Evolutionary conservation across 2,888 invertebrate genomes (phyloP), one percentile per base, ranked within the genome.

Genomic region (Malthinus seriepunctatus): DNA sequence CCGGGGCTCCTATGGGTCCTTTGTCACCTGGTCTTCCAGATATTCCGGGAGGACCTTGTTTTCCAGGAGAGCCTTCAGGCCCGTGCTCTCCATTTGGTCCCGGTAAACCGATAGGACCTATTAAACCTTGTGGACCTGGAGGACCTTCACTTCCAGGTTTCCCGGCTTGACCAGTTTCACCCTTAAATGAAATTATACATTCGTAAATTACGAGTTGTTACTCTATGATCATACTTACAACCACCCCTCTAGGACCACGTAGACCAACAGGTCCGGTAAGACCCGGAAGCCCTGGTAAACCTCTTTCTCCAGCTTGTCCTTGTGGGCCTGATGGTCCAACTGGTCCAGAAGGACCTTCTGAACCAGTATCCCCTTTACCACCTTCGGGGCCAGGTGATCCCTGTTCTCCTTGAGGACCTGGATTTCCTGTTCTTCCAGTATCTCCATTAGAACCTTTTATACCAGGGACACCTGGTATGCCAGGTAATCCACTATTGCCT

Each of bases 11-110:
- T 10, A 82, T 76, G 0, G 89, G 89, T 49, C 90, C 91, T 71
- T 90, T 91, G 71, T 91, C 91, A 14, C 91, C 92, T 12, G 86
- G 83, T 63, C 90, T 79, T 33, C 91, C 91, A 2, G 86, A 73
- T 62, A 90, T 83, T 44, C 91, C 91, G 0, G 88, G 84, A 34
- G 85, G 84, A 2, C 91, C 91, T 51, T 83, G 79, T 73, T 90
- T 90, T 5, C 91, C 90, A 0, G 86, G 77, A 1, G 86, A 72
- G 35, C 83, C 87, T 73, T 85, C 84, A 1, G 83, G 80, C 12
- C 87, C 87, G 61, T 81, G 78, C 68, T 86, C 86, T 8, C 85
- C 85, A 46, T 74, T 68, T 0, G 83, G 82, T 10, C 91, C 90
- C 4, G 83, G 83, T 1, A 84, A 82, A 0, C 92, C 92, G 66